These are phyloP conservation scores for Chalcis sispes DNA, from an alignment of 2,888 invertebrate species.

Conservation along the genomic window DNA sequence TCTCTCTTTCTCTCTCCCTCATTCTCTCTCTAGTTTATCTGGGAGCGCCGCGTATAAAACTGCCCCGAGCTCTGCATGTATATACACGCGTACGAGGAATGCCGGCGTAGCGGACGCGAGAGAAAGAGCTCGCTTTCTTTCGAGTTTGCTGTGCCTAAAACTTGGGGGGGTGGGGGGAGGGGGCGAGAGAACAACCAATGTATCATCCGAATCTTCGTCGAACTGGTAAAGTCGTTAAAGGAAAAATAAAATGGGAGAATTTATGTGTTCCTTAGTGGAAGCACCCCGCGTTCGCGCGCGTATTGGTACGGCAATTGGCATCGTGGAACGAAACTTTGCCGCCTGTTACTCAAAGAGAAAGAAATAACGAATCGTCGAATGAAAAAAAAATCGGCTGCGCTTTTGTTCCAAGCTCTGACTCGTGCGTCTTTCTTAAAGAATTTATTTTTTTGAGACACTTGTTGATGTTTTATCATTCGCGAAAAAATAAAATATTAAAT, in stretches of 20 bases:
- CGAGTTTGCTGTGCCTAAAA: too few relatives aligned
- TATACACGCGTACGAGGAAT: neutral
- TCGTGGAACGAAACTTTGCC: neutral
- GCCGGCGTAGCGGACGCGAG: too few relatives aligned
- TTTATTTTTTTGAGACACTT: too few relatives aligned
- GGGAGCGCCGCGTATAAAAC: too few relatives aligned
- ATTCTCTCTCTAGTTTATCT: neutral
- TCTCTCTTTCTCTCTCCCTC: conserved; percentile 7
- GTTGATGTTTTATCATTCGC: too few relatives aligned
- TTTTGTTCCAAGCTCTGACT: too few relatives aligned
- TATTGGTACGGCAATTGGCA: neutral
- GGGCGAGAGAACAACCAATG: conserved; percentile 44
- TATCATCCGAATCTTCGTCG: conserved; percentile 57
- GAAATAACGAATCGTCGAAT: neutral
- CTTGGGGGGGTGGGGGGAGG: too few relatives aligned
- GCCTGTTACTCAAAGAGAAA: neutral
- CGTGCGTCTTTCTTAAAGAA: too few relatives aligned
- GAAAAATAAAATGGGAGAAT: conserved; percentile 56
- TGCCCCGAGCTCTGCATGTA: too few relatives aligned
- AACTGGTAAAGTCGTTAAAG: conserved; percentile 58
- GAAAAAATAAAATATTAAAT: too few relatives aligned
- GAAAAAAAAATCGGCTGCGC: neutral
- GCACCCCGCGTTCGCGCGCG: neutral
- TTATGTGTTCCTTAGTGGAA: conserved; percentile 50
- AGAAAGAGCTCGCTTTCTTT: conserved; percentile 24